phyloP scores from a whole-genome alignment of 2,113 vertebrate genomes.

The Aldabrachelys gigantea region DNA sequence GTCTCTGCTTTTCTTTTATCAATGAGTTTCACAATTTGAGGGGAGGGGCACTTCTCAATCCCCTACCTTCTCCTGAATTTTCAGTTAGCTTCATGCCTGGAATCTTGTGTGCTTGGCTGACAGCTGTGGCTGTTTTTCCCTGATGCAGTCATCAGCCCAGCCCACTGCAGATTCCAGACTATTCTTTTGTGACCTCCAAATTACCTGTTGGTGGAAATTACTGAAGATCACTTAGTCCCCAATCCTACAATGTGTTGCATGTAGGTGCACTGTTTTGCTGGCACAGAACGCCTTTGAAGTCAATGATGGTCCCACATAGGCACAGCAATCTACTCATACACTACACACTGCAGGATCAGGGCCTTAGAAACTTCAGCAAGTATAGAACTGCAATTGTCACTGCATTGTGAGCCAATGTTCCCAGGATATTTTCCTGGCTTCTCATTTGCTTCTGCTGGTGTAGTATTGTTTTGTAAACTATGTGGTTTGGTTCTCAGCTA shows the following conservation, averaged over 20 bases:
- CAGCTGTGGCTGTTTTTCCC: not conserved
- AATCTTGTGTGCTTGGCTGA: not conserved
- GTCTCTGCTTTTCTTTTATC: not conserved
- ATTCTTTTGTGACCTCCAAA: not conserved
- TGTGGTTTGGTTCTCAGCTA: not conserved
- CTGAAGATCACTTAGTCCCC: not conserved
- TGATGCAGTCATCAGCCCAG: not conserved
- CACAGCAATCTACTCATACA: not conserved
- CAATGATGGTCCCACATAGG: not conserved
- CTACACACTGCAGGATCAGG: not conserved
- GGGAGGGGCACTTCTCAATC: not conserved
- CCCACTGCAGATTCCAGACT: not conserved
- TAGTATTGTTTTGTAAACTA: not conserved
- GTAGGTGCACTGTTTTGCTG: rapidly evolving
- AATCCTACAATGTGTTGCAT: not conserved
- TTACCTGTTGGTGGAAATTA: not conserved
- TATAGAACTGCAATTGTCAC: not conserved
- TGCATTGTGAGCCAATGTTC: rapidly evolving
- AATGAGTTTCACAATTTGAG: not conserved
- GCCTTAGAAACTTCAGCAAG: not conserved
- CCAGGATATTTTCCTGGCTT: not conserved
- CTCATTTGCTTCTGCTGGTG: not conserved
- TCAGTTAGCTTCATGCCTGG: not conserved
- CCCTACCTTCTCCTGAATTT: not conserved
- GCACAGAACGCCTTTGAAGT: not conserved